Percentiles rank a stretch among this genome's conserved stretches.
phyloP scores from a whole-genome alignment of 2,888 invertebrate species.

The Leptinotarsa juncta region DNA sequence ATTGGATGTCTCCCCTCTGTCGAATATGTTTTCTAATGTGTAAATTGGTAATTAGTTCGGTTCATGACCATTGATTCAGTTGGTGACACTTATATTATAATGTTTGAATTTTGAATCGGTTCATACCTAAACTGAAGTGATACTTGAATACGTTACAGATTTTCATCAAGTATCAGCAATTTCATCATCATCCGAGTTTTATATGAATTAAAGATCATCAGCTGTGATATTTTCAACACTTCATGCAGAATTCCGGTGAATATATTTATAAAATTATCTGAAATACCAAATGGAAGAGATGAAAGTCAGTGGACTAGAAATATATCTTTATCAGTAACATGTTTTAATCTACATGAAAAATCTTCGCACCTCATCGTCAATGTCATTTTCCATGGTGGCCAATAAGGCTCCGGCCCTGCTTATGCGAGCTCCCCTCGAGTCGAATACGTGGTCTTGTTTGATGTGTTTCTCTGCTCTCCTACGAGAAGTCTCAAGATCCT shows the following conservation, averaged over 20 bases:
- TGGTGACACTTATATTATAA: too few species aligned
- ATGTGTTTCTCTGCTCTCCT: constrained; percentile 67
- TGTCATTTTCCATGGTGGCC: constrained; percentile 66
- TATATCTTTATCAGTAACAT: constrained; percentile 8
- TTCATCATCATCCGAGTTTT: too few species aligned
- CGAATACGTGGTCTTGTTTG: constrained; percentile 72
- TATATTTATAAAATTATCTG: background rate
- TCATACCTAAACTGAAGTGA: too few species aligned
- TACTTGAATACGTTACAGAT: too few species aligned
- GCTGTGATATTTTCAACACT: background rate
- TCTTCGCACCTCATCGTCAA: constrained; percentile 65
- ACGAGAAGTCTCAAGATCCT: constrained; percentile 67
- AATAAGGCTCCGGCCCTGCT: constrained; percentile 51
- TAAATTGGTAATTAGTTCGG: too few species aligned
- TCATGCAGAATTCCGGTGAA: background rate
- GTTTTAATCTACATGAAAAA: constrained; percentile 40
- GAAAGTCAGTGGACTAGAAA: background rate
- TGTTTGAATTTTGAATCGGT: too few species aligned
- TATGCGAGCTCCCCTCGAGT: constrained; percentile 72
- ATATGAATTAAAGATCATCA: background rate
- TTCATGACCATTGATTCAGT: too few species aligned
- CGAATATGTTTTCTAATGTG: too few species aligned
- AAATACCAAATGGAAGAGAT: too few species aligned
- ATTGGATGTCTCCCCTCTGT: too few species aligned
- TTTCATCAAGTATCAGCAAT: too few species aligned